phyloP scores from a whole-genome alignment of 1,140 invertebrate genomes.

The Brachionus manjavacas region DNA sequence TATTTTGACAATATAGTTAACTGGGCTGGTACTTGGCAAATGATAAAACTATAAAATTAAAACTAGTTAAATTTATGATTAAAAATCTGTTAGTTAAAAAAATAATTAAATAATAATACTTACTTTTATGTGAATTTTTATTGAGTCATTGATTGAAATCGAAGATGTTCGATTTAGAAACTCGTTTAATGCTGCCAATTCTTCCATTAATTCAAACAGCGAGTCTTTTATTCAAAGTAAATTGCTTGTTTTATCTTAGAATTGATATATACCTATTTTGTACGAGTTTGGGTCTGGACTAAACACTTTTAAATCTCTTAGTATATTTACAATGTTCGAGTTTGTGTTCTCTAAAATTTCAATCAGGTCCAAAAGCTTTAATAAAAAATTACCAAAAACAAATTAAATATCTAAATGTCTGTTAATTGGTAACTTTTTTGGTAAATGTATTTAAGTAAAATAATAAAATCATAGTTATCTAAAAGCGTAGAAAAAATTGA shows the following conservation, averaged over 20 bases:
- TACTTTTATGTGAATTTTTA: slow-evolving; percentile 16
- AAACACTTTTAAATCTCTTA: neutral
- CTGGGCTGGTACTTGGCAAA: too few species aligned
- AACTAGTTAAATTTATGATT: too few species aligned
- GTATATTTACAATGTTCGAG: neutral
- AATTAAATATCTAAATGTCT: too few species aligned
- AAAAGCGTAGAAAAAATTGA: too few species aligned
- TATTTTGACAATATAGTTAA: too few species aligned
- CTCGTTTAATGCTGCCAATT: neutral
- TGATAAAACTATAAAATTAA: too few species aligned
- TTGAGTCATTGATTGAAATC: slow-evolving; percentile 13
- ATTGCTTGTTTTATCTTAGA: neutral
- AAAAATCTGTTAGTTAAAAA: neutral
- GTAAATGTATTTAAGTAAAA: too few species aligned
- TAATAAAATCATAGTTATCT: too few species aligned
- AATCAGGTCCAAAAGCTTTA: slow-evolving; percentile 12
- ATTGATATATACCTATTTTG: neutral
- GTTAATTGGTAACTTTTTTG: too few species aligned
- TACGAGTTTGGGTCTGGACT: neutral
- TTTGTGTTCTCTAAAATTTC: neutral
- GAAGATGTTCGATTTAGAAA: slow-evolving; percentile 22
- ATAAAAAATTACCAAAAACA: neutral
- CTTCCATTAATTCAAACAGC: neutral
- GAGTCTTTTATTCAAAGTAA: neutral
- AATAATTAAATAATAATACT: neutral